phyloP scores from a whole-genome alignment of 2,888 invertebrate genomes.

The Fabriciana adippe region DNA sequence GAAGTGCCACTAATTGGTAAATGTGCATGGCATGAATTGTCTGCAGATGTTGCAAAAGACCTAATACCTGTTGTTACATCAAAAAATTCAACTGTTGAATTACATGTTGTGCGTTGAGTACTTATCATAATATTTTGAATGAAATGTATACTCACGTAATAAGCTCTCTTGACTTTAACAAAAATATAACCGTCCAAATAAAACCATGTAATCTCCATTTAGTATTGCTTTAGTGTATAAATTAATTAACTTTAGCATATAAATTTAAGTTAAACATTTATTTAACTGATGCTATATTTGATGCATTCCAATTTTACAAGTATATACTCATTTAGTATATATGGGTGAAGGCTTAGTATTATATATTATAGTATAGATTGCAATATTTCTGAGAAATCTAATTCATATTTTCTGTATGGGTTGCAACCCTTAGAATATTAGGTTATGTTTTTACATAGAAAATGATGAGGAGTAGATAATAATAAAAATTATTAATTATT shows the following conservation, averaged over 20 bases:
- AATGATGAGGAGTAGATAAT: too few relatives aligned
- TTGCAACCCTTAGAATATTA: too few relatives aligned
- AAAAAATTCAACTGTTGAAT: conserved; percentile 89
- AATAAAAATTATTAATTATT: too few relatives aligned
- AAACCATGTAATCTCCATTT: conserved; percentile 21
- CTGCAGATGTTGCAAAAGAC: conserved; percentile 85
- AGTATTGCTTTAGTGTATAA: conserved; percentile 5
- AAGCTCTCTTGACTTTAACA: conserved; percentile 21
- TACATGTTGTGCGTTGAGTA: conserved; percentile 90
- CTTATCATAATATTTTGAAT: conserved; percentile 3
- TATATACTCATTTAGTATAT: too few relatives aligned
- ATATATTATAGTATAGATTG: too few relatives aligned
- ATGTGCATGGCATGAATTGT: conserved; percentile 93
- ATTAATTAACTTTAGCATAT: too few relatives aligned
- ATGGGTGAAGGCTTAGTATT: too few relatives aligned
- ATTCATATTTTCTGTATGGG: too few relatives aligned
- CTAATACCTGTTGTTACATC: conserved; percentile 85
- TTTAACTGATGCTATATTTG: too few relatives aligned
- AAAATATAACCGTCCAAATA: conserved; percentile 23
- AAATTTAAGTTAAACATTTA: too few relatives aligned
- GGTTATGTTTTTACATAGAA: too few relatives aligned
- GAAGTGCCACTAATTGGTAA: conserved; percentile 93
- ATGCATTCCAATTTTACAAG: conserved; percentile 13
- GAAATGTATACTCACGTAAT: conserved; percentile 14
- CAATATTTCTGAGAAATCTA: too few relatives aligned